Percentiles rank a stretch among this genome's conserved stretches.
These are phyloP conservation scores for Desoria tigrina DNA, from an alignment of 2,888 invertebrate genomes.

Conservation along the genomic window DNA sequence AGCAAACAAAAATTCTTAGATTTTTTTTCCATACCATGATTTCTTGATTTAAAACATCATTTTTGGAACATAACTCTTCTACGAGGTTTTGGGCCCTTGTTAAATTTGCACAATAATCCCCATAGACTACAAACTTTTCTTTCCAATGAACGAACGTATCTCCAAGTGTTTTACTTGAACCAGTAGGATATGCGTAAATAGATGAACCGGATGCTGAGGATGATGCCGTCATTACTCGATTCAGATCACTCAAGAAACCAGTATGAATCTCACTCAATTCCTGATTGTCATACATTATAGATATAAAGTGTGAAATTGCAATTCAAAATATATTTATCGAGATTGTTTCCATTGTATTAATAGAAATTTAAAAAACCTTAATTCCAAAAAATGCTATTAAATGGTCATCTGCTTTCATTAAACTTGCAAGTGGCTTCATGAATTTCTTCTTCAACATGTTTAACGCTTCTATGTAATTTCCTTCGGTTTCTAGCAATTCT, in stretches of 20 bases:
- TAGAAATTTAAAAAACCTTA: constrained; percentile 69
- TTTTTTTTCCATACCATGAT: constrained; percentile 65
- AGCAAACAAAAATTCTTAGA: not conserved
- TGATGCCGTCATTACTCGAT: constrained; percentile 62
- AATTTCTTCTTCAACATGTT: constrained; percentile 79
- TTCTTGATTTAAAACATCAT: constrained; percentile 67
- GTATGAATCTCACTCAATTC: constrained; percentile 78
- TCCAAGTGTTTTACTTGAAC: constrained; percentile 62
- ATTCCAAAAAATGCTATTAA: constrained; percentile 86
- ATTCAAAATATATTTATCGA: not conserved
- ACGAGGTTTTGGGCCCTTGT: constrained; percentile 83
- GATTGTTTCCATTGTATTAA: too few relatives aligned
- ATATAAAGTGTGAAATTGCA: not conserved
- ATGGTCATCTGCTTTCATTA: constrained; percentile 73
- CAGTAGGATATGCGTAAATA: constrained; percentile 59
- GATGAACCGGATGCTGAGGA: constrained; percentile 55
- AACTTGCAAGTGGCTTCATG: constrained; percentile 71
- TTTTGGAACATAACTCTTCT: constrained; percentile 72
- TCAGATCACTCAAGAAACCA: constrained; percentile 77
- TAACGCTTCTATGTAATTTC: constrained; percentile 92
- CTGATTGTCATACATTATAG: constrained; percentile 22
- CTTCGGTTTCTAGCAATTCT: constrained; percentile 94
- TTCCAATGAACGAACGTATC: constrained; percentile 88
- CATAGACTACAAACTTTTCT: constrained; percentile 87
- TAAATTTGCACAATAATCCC: constrained; percentile 93